phyloP scores from a whole-genome alignment of 1,140 invertebrate species.

The Drosophila takahashii region DNA sequence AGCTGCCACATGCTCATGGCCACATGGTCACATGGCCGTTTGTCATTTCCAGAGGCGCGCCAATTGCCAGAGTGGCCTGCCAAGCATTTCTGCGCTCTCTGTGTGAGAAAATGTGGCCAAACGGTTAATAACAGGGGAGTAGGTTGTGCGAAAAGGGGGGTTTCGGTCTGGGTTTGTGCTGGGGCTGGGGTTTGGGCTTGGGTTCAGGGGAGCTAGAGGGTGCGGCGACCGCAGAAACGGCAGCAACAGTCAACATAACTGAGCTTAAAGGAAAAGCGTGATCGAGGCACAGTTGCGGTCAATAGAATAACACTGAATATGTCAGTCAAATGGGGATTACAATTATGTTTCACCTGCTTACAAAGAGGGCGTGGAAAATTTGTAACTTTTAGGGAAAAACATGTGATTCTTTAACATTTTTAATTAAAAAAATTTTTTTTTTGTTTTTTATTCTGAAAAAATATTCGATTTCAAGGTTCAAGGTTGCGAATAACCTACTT shows the following conservation, averaged over 20 bases:
- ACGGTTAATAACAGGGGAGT: constrained; percentile 63
- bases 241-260: constrained; percentile 48
- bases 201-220: constrained; percentile 26
- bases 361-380: too few species aligned
- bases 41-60: constrained; percentile 76
- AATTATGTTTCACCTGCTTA: too few species aligned
- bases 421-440: too few species aligned
- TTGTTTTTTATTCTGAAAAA: too few species aligned
- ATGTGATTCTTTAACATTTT: too few species aligned
- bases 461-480: too few species aligned
- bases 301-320: constrained; percentile 1
- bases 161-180: neutral
- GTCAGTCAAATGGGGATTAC: neutral
- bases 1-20: constrained; percentile 38
- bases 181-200: too few species aligned
- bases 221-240: constrained; percentile 37
- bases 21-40: constrained; percentile 47
- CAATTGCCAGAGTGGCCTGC: constrained; percentile 65
- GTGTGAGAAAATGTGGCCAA: constrained; percentile 80
- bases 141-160: constrained; percentile 1
- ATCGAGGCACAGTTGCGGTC: neutral
- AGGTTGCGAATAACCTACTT: too few species aligned
- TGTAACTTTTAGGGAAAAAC: too few species aligned
- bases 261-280: constrained; percentile 61
- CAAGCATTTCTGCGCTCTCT: constrained; percentile 56